Evolutionary conservation across 2,888 invertebrate species (phyloP).

Genomic region (Megastigmus dorsalis): DNA sequence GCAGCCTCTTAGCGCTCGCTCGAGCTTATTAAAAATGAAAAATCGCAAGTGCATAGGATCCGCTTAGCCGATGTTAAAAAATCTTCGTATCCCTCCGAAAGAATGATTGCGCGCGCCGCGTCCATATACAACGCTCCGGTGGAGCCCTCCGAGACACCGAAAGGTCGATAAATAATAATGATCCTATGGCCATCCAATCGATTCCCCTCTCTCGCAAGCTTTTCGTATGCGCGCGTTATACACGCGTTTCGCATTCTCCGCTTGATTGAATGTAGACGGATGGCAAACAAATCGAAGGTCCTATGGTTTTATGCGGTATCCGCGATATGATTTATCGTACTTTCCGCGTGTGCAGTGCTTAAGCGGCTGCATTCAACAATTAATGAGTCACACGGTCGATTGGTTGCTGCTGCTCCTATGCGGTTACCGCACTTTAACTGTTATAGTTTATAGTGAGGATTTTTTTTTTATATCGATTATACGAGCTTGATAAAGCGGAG

Average conservation of each 20-base stretch:
- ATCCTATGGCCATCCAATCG: not conserved
- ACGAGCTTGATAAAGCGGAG: too few species aligned
- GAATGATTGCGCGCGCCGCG: not conserved
- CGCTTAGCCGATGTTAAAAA: not conserved
- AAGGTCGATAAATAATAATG: slow-evolving; percentile 10
- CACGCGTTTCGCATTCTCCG: not conserved
- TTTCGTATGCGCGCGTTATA: not conserved
- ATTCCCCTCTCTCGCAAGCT: too few species aligned
- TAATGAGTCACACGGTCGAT: not conserved
- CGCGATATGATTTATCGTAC: slow-evolving; percentile 10
- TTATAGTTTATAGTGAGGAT: too few species aligned
- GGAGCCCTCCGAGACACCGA: too few species aligned
- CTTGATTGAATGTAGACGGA: not conserved
- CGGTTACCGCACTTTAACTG: too few species aligned
- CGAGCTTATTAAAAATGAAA: not conserved
- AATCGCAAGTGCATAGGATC: not conserved
- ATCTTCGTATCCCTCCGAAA: not conserved
- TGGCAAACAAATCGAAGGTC: slow-evolving; percentile 19
- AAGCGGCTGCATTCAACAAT: slow-evolving; percentile 1
- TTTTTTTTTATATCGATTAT: too few species aligned
- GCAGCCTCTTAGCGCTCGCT: too few species aligned
- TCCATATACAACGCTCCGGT: not conserved
- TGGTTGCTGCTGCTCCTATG: too few species aligned
- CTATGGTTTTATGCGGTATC: not conserved
- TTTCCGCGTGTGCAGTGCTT: not conserved